Evolutionary conservation across 2,888 invertebrate genomes (phyloP).

Genomic region (Torymus texanus): DNA sequence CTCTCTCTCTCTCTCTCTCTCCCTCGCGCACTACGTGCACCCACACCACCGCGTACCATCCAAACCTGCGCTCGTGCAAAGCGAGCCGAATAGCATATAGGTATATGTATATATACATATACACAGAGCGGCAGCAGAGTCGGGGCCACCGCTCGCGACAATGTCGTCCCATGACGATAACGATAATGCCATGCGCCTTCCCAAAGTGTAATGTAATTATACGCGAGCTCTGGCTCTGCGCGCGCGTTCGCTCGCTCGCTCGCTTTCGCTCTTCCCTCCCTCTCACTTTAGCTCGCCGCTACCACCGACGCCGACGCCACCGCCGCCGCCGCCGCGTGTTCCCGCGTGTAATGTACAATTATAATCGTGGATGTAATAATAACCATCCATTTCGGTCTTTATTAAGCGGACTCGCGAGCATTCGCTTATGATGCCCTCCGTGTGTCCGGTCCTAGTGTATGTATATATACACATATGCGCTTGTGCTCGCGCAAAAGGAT

Average conservation of each 20-base stretch:
- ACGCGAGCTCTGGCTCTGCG: slow-evolving; percentile 13
- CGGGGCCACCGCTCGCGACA: slow-evolving; percentile 29
- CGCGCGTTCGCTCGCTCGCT: too few relatives aligned
- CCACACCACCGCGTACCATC: background rate
- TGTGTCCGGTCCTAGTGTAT: background rate
- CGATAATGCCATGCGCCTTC: slow-evolving; percentile 50
- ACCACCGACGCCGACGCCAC: background rate
- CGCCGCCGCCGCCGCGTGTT: slow-evolving; percentile 11
- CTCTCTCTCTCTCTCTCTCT: background rate
- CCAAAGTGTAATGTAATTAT: slow-evolving; percentile 55
- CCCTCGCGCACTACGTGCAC: background rate
- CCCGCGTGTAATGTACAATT: slow-evolving; percentile 53
- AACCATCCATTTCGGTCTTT: slow-evolving; percentile 52
- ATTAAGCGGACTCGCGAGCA: slow-evolving; percentile 42
- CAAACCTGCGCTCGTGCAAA: too few relatives aligned
- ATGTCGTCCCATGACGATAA: slow-evolving; percentile 53
- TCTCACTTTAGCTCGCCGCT: too few relatives aligned
- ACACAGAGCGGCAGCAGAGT: slow-evolving; percentile 33
- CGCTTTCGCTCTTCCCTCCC: too few relatives aligned
- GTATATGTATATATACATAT: slow-evolving; percentile 16
- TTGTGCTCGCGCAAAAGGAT: background rate
- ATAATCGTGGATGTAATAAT: slow-evolving; percentile 56
- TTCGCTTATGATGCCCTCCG: slow-evolving; percentile 30
- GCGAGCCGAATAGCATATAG: too few relatives aligned
- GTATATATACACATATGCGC: background rate